Base-by-base conservation (phyloP, 2,113 vertebrate genomes). In the Galbula dea region DNA sequence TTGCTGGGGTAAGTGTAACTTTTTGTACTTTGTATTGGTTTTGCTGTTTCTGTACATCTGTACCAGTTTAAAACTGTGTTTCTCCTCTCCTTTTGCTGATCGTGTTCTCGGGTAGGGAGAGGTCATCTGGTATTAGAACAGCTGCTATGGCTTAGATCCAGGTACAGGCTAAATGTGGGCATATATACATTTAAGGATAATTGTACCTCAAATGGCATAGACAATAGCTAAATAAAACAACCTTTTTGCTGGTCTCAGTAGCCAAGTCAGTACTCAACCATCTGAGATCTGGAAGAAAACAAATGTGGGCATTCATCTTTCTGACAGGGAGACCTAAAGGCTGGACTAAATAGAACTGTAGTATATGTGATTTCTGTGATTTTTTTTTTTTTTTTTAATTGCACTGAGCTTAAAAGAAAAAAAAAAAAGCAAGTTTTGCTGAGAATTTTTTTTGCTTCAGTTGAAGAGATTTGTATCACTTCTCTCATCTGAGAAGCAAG, bases 401-500 rank as follows among this genome's bases (percentile, higher is more conserved):
- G n/a, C n/a, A n/a, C n/a, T n/a, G n/a, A n/a, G n/a, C n/a, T n/a
- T n/a, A n/a, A n/a, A n/a, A n/a, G n/a, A n/a, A n/a, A n/a, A 49
- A 24, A 37, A 15, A 39, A 88, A 97, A 85, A 43, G 37, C 36
- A 73, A 36, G 16, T 82, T 89, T 90, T 22, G 14, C 48, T 87
- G 54, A 41, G 43, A 88, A 84, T 86, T 67, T 43, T 14, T 66
- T 96, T 94, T 94, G 7, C 57, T 88, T 93, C 37, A 48, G 48
- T 94, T 94, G 24, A 78, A 76, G 37, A 54, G 19, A 48, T 72
- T 86, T 91, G 15, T 87, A 83, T 74, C 29, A 58, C 26, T 39
- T 77, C 48, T 90, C 17, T 74, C 51, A 59, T 75, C 89, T 87
- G 48, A 72, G 46, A 96, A 95, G 27, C 72, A 49, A 92, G 78